Base-by-base conservation (phyloP, 1,140 invertebrate genomes). In the Rhyzopertha dominica region DNA sequence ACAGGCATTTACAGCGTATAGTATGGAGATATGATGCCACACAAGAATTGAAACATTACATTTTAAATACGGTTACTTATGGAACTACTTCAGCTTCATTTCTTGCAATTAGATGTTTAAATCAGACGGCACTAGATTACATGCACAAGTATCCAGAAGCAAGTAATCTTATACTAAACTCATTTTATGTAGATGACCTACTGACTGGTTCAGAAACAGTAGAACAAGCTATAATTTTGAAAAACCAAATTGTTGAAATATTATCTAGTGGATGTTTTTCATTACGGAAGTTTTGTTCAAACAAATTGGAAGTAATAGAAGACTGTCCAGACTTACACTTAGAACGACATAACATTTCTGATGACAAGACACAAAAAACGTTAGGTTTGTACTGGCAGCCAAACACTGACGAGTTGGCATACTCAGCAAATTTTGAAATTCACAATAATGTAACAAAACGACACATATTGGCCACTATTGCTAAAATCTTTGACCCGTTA, bases 111-210 rank as follows among this genome's bases (percentile, higher is more conserved):
- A 45, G 65, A 17, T 42, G 37, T 51, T 43, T 55, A 19, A 35
- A 37, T 60, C n/a, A 51, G 60, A 14, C 60, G 62, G 57, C 41
- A 61, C 2, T 59, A 53, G 1, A 42, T 16, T 28, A 63, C 66
- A 37, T 47, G 56, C 43, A 47, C 24, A 17, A 4, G 1, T 63
- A 47, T 59, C 59, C 66, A 20, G n/a, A 28, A 9, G 60, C 53
- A 23, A 38, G 52, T n/a, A 43, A 55, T 45, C 45, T 53, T 17
- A 53, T 67, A 4, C 5, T 34, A 26, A 41, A 45, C 13, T 61
- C 68, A 52, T 70, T 68, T 50, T 75, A 73, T 49, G 62, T 74
- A 1, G 71, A 75, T 36, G 68, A 75, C 47, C 19, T 68, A 2
- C 35, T 72, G 9, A 54, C 59, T n/a, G 69, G 69, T 22, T 58